Evolutionary conservation across 2,888 invertebrate genomes (phyloP).

Genomic region (Galerucella nymphaeae): DNA sequence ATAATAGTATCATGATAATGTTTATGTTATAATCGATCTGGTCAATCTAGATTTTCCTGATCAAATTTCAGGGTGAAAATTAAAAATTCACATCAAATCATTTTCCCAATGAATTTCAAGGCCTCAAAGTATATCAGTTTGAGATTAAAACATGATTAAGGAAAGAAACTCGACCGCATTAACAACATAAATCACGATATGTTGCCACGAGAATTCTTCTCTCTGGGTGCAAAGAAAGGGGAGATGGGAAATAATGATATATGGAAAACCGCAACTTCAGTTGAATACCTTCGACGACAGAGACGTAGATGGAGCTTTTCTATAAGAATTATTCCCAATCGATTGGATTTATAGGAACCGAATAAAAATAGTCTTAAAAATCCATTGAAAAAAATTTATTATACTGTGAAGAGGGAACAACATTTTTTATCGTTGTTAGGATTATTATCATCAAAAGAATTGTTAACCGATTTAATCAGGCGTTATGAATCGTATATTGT

Average conservation of each 20-base stretch:
- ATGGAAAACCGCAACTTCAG: constrained; percentile 8
- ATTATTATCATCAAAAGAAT: neutral
- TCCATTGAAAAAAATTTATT: neutral
- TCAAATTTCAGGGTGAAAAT: no score
- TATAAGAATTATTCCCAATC: neutral
- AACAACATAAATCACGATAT: constrained; percentile 8
- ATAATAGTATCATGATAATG: no score
- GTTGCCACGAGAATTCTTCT: neutral
- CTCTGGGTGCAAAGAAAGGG: neutral
- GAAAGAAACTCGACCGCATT: neutral
- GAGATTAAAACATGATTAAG: neutral
- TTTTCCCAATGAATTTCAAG: neutral
- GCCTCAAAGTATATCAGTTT: neutral
- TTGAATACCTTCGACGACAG: neutral
- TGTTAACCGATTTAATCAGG: neutral
- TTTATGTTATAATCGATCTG: no score
- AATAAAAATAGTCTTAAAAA: neutral
- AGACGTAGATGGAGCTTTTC: constrained; percentile 5
- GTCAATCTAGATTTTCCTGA: no score
- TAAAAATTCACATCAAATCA: no score
- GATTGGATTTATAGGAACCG: neutral
- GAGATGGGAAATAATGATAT: constrained; percentile 3
- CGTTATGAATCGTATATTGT: neutral
- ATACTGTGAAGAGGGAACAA: neutral
- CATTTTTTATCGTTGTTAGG: neutral